These are phyloP conservation scores for Cephalopterus ornatus DNA, from an alignment of 2,113 vertebrate genomes.

Conservation along the genomic window DNA sequence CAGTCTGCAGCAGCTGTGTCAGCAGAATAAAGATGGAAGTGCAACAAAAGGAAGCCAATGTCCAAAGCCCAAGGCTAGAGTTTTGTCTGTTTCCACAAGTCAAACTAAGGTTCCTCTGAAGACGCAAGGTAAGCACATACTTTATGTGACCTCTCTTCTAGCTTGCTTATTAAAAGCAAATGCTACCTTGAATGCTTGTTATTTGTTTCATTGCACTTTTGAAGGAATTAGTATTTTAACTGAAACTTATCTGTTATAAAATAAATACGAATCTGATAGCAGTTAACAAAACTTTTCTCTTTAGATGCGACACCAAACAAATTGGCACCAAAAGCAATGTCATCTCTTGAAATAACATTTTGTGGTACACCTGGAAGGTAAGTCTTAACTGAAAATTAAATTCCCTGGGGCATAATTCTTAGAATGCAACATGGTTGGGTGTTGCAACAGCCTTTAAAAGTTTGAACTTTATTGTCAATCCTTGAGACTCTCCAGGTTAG, in stretches of 20 bases:
- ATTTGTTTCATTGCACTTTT: background rate
- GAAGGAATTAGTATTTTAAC: background rate
- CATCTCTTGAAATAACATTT: conserved; percentile 66
- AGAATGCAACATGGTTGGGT: background rate
- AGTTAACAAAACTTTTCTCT: background rate
- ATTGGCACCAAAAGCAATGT: conserved; percentile 6
- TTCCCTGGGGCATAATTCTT: background rate
- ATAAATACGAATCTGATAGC: background rate
- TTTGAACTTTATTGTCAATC: background rate
- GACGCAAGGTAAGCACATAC: conserved; percentile 32
- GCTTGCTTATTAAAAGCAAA: background rate
- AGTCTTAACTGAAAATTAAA: background rate
- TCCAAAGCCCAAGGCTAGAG: conserved; percentile 17
- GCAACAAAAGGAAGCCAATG: background rate
- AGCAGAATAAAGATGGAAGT: background rate
- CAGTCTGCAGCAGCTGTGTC: background rate
- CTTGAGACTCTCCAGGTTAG: background rate
- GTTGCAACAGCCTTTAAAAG: background rate
- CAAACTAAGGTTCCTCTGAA: conserved; percentile 15
- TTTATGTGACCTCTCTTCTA: background rate
- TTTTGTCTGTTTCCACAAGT: background rate
- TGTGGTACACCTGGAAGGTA: conserved; percentile 79
- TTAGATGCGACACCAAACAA: conserved; percentile 59
- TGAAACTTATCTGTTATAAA: background rate
- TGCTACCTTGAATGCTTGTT: background rate